Evolutionary conservation across 2,888 invertebrate species (phyloP), one percentile per base, ranked within the genome.

Genomic region (Sympetrum striolatum): DNA sequence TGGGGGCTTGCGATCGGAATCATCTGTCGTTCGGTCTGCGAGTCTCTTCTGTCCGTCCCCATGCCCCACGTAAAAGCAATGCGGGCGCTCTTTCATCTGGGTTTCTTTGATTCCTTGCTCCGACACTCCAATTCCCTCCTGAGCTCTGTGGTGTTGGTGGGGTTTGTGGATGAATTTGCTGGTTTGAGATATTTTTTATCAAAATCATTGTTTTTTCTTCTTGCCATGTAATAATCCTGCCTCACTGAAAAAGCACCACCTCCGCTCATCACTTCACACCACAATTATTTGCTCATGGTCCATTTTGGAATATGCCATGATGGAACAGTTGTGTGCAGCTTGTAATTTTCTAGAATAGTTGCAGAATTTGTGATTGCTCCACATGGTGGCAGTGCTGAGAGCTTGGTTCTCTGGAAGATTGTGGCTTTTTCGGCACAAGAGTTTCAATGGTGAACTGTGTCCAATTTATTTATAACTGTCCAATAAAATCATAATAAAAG

Each of bases 391-490:
- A n/a, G 60, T 86, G 86, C 64, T 31, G n/a, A 60, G 86, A 60
- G 86, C 86, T n/a, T n/a, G n/a, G n/a, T n/a, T 86, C 86, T 86
- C 86, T 86, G 86, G 86, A 86, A 37, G 60, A 60, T 86, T 86
- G 86, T 86, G 86, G 86, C 86, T 86, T 60, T 44, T 86, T 58
- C 37, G 86, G 86, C 86, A 86, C 86, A 86, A 86, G 86, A 86
- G 60, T 86, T 86, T 86, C 37, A 86, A 86, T 60, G 35, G 60
- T 60, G 86, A 86, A 86, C 86, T 86, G 86, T 86, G 86, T 86
- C 86, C 86, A 86, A 86, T 86, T 86, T 60, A 86, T 86, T 86
- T 86, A 86, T 60, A 58, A 86, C 86, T 86, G 86, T 86, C 86
- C 86, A 86, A 60, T 73, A 37, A 86, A 86, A 86, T 60, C 64